Conservation (phyloP, 1,140 invertebrate genomes). For the Grapholita molesta region DNA sequence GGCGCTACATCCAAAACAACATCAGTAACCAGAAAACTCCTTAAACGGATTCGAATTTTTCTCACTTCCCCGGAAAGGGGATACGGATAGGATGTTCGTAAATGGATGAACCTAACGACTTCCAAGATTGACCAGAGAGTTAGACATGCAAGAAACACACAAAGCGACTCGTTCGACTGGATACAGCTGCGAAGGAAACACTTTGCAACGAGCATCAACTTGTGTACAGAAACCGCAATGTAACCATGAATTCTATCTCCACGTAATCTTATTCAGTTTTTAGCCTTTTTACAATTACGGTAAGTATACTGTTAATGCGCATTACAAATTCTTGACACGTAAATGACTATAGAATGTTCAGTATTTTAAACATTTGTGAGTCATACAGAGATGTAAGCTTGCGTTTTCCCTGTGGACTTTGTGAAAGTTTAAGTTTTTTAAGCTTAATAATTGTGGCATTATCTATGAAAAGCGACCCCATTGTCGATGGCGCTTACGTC, state of each 20-base stretch:
- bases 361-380: neutral
- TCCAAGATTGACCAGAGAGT: slow-evolving; percentile 59
- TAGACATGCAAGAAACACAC: slow-evolving; percentile 66
- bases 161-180: slow-evolving; percentile 47
- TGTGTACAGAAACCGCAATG: neutral
- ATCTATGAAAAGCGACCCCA: too few species aligned
- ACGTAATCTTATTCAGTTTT: neutral
- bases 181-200: slow-evolving; percentile 45
- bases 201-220: slow-evolving; percentile 25
- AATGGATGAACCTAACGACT: neutral
- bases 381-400: too few species aligned
- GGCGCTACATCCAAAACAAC: slow-evolving; percentile 84
- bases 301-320: neutral
- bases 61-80: too few species aligned
- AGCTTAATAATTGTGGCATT: too few species aligned
- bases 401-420: too few species aligned
- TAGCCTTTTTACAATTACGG: neutral
- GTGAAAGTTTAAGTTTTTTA: too few species aligned
- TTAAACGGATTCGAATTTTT: neutral
- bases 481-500: too few species aligned
- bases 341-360: neutral
- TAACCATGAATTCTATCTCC: neutral
- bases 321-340: neutral
- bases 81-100: too few species aligned
- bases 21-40: slow-evolving; percentile 35